Evolutionary conservation across 2,888 invertebrate genomes (phyloP), one percentile per base, ranked within the genome.

Genomic region (Yponomeuta sedellus): DNA sequence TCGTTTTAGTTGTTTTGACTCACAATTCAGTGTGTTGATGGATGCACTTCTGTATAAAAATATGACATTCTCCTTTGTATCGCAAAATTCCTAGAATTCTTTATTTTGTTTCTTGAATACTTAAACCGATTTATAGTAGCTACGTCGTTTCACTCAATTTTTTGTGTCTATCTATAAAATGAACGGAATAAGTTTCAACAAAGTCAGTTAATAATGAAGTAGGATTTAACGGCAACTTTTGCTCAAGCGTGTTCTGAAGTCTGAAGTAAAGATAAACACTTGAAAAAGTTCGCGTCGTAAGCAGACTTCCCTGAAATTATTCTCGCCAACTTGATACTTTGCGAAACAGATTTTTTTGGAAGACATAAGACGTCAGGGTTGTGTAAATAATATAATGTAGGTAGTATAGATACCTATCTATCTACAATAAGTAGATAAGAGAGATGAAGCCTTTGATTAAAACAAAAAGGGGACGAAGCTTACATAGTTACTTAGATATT

Each of bases 201-300:
- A 3, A 52, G 44, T 34, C 34, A 52, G 44, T 52, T 52, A 16
- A 52, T 52, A 52, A 52, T 52, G 44, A 52, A 52, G 44, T 52
- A 16, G 44, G 44, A 52, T 52, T 52, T 52, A 52, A 16, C 44
- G 16, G 16, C 44, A 52, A 52, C 44, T 52, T 52, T 52, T 52
- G 44, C 44, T 16, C 44, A 52, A 16, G 16, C 44, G 12, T 52
- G 44, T 16, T 52, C 16, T 12, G 34, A 34, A 34, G 16, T 52
- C 16, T 12, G 44, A 52, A 52, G 44, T 52, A 52, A 52, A 52
- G 44, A 52, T 52, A 52, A 52, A 52, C 44, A 52, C 44, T 52
- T 52, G 44, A 52, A 52, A 52, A 52, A 52, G 44, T 52, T 52
- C 16, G 44, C 44, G 44, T 52, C 44, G 44, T 52, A 52, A 52